Base-by-base conservation (phyloP, 2,888 invertebrate genomes). In the Sesamia inferens region DNA sequence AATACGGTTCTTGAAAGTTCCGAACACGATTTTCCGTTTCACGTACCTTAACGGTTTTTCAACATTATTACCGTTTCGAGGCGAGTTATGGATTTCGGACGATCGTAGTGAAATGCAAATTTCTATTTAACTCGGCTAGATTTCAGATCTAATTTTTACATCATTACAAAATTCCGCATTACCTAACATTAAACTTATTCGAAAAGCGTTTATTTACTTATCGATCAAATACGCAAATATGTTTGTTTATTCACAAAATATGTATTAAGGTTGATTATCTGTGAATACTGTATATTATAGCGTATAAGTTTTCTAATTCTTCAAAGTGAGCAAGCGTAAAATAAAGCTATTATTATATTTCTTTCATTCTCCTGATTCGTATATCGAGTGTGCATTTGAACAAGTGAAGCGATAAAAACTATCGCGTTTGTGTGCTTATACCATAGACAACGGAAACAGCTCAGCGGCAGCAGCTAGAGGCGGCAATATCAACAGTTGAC, bases 1-100 rank as follows among this genome's bases (percentile, higher is more conserved):
- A 79, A 85, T 83, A 74, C 75, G 39, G 67, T 75, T 79, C 81
- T 77, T 58, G 77, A 79, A 84, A 85, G 64, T 85, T 84, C 68
- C 7, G 76, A 74, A 69, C 78, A 72, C 68, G 79, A 59, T 81
- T 73, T 81, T 78, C 68, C 71, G 68, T 79, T 85, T 79, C 69
- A 71, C 78, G 78, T 78, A 63, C 42, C 65, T 44, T 74, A 81
- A 75, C 70, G 44, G 66, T 76, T 85, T 83, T 79, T 83, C 59
- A 78, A 72, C 59, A 48, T 69, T 73, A 73, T 84, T 82, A 79
- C 51, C 22, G 63, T 58, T 74, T 74, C 44, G 24, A 73, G 73
- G 59, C 24, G 54, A 71, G 54, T 71, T 58, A 48, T 67, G 47
- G 47, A 62, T 39, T 68, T 69, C 6, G 4, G 62, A 73, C 16